A percentile compares a stretch with the other conserved stretches of the same genome.
These are phyloP conservation scores for Myocastor coypus DNA, from an alignment of 2,113 vertebrate genomes.

Conservation along the genomic window DNA sequence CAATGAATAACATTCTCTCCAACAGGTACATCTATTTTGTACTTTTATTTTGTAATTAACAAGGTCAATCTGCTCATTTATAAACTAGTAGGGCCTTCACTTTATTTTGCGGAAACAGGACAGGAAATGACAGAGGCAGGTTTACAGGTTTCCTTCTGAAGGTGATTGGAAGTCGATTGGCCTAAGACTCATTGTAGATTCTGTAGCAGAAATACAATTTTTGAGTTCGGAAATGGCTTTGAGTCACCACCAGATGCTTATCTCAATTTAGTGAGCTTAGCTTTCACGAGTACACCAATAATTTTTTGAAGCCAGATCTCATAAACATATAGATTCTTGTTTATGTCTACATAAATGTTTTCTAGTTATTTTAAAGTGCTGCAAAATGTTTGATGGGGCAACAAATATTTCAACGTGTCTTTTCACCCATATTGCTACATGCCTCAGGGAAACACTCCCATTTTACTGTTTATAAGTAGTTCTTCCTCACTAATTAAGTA, in stretches of 20 bases:
- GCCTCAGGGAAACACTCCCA: not conserved
- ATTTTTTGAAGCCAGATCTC: slow-evolving; percentile 7
- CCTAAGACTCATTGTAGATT: not conserved
- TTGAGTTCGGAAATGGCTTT: slow-evolving; percentile 19
- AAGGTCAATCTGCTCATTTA: not conserved
- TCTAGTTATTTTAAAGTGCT: slow-evolving; percentile 4
- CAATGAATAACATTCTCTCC: not conserved
- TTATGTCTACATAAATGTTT: not conserved
- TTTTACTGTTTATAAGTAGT: not conserved
- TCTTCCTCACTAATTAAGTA: not conserved
- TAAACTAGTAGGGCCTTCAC: not conserved
- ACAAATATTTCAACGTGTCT: slow-evolving; percentile 20
- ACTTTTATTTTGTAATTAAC: slow-evolving; percentile 22
- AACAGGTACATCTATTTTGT: not conserved
- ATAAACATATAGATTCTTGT: not conserved
- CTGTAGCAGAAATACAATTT: slow-evolving; percentile 33
- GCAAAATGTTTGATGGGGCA: not conserved
- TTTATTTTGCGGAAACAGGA: not conserved
- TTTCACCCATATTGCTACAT: not conserved
- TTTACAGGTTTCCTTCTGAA: slow-evolving; percentile 27
- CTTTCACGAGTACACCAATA: not conserved
- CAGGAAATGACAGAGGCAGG: not conserved
- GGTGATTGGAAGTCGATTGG: not conserved
- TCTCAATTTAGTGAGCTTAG: not conserved
- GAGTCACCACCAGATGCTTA: not conserved